Evolutionary conservation across 2,797 vertebrate genomes (phyloP).

Genomic region (Pangasius larnaudii): DNA sequence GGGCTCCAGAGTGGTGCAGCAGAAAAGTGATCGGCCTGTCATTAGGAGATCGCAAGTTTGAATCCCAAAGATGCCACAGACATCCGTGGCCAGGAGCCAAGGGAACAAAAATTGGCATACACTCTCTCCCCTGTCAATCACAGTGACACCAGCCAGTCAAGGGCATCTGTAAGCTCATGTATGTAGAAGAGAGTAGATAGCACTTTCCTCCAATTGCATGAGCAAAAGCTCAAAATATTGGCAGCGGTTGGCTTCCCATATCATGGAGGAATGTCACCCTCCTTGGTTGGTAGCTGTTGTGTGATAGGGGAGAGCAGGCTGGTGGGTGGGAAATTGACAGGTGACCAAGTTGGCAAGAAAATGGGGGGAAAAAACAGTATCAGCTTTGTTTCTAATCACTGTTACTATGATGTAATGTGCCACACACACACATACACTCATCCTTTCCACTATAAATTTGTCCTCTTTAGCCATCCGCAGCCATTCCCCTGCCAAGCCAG

Average conservation of each 20-base stretch:
- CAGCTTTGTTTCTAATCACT: constrained; percentile 19
- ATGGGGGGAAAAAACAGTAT: background rate
- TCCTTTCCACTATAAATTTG: background rate
- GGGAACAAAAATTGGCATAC: background rate
- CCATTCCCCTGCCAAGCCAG: constrained; percentile 95
- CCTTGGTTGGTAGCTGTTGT: background rate
- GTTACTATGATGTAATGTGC: background rate
- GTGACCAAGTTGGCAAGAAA: background rate
- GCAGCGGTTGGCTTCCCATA: background rate
- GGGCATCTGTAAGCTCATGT: background rate
- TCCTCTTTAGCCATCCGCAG: constrained; percentile 87
- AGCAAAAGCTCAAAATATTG: background rate
- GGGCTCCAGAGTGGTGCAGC: background rate
- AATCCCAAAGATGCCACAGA: background rate
- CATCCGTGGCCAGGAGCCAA: background rate
- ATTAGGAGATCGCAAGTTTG: background rate
- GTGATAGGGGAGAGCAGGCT: background rate
- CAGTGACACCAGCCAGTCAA: background rate
- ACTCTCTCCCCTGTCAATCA: background rate
- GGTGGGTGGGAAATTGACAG: background rate
- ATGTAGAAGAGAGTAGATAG: background rate
- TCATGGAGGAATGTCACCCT: background rate
- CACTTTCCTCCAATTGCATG: background rate
- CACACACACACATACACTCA: background rate
- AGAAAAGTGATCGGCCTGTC: background rate